Base-by-base conservation (phyloP, 2,888 invertebrate genomes). In the Psylliodes chrysocephalus region DNA sequence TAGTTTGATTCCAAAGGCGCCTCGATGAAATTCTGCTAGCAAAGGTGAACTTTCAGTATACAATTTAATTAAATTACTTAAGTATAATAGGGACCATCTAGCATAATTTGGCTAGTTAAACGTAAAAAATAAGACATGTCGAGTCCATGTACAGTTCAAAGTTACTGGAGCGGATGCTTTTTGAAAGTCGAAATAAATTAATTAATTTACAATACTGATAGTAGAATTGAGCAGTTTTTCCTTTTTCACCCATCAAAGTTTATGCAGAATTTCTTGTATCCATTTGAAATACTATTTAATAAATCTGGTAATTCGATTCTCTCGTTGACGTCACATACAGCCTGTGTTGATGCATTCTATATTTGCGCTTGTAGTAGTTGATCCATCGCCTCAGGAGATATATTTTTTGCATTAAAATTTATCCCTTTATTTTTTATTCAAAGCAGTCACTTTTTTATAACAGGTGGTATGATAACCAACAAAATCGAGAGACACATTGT, bases 1-100 rank as follows among this genome's bases (percentile, higher is more conserved):
- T 62, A 72, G 63, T 67, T 60, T 60, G 14, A 74, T 66, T 35
- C 73, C 75, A 62, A 75, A 73, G 10, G 68, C 65, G 4, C 68
- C 65, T 55, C 57, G 53, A 42, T 33, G 54, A 59, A 57, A 57
- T 54, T 54, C 44, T 10, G 15, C 46, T 5, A 54, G 12, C 17
- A 53, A 38, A 38, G 53, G 15, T 53, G 53, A 35, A 53, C 38
- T 53, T 8, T 33, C 10, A 33, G 10, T 8, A 3, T 33, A 19
- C 35, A 38, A 40, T 2, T 33, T 40, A 14, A 60, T 42, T 52
- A 60, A 60, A 42, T 60, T 60, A 25, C 28, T 60, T 10, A 60
- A 28, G 18, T 60, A 60, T 10, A n/a, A n/a, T n/a, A n/a, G n/a
- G n/a, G n/a, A n/a, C n/a, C n/a, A n/a, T n/a, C n/a, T 35, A 22